phyloP scores from a whole-genome alignment of 2,113 vertebrate species.

The Panthera leo region DNA sequence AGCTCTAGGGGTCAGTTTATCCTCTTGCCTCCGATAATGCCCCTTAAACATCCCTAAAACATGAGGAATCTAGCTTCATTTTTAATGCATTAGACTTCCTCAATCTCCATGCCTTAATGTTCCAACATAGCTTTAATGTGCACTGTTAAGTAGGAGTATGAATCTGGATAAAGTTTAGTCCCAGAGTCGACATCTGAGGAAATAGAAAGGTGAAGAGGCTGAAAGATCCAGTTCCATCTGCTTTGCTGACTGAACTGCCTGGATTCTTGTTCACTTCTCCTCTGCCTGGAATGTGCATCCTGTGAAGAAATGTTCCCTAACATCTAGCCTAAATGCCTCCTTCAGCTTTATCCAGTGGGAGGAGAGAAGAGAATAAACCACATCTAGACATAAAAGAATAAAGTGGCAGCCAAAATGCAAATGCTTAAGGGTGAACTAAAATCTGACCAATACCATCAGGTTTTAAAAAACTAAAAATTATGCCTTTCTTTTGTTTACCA shows the following conservation, averaged over 20 bases:
- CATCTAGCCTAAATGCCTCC: rapidly evolving
- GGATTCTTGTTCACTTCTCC: no score
- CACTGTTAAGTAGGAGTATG: no score
- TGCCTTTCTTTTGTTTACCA: not conserved
- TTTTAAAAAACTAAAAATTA: not conserved
- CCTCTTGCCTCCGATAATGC: not conserved
- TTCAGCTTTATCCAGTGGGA: no score
- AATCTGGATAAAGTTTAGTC: not conserved
- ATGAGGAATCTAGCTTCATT: no score
- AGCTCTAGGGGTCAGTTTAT: not conserved
- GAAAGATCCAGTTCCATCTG: not conserved
- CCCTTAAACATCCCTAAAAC: not conserved
- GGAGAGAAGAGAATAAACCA: not conserved
- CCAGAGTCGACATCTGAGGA: not conserved
- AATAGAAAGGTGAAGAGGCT: not conserved
- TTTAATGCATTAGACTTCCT: not conserved
- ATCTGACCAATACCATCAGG: not conserved
- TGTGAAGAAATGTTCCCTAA: not conserved
- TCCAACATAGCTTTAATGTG: no score
- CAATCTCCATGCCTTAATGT: rapidly evolving
- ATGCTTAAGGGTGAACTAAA: not conserved
- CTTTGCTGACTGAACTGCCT: not conserved
- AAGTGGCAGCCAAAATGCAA: not conserved
- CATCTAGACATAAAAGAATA: not conserved
- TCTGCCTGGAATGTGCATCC: not conserved